Conservation (phyloP, 2,113 vertebrate genomes). For the Morone chrysops region DNA sequence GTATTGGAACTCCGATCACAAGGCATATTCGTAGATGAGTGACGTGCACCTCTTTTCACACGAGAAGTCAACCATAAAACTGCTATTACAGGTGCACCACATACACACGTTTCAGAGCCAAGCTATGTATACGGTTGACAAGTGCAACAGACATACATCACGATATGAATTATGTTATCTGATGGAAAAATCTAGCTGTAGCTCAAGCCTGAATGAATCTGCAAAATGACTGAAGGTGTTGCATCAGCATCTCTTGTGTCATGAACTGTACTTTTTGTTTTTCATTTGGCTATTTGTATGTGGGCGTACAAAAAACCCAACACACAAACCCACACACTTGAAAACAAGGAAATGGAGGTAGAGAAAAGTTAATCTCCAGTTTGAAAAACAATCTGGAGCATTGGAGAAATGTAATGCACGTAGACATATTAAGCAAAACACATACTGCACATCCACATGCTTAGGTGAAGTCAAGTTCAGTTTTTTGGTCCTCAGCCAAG, state of each 20-base stretch:
- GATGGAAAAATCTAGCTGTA: slow-evolving; percentile 43
- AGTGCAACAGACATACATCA: slow-evolving; percentile 20
- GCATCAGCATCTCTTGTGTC: slow-evolving; percentile 8
- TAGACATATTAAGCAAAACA: too few relatives aligned
- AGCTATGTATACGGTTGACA: slow-evolving; percentile 31
- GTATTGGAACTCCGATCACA: background rate
- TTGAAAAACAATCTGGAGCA: background rate
- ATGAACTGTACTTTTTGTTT: background rate
- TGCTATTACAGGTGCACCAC: slow-evolving; percentile 59
- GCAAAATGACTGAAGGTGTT: slow-evolving; percentile 4
- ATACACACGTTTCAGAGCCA: slow-evolving; percentile 19
- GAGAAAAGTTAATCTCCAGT: background rate
- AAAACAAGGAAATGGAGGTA: background rate
- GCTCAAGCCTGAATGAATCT: slow-evolving; percentile 27
- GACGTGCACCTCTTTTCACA: slow-evolving; percentile 36
- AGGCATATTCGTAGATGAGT: slow-evolving; percentile 25
- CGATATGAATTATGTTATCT: slow-evolving; percentile 26
- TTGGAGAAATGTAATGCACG: background rate
- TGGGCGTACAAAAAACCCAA: background rate
- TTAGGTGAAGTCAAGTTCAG: background rate
- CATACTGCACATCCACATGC: background rate
- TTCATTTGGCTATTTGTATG: too few relatives aligned
- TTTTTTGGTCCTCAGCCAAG: background rate
- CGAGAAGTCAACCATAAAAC: slow-evolving; percentile 45
- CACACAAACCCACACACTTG: background rate